Conservation (phyloP, 2,797 vertebrate genomes). For the Melanotaenia nigrans region DNA sequence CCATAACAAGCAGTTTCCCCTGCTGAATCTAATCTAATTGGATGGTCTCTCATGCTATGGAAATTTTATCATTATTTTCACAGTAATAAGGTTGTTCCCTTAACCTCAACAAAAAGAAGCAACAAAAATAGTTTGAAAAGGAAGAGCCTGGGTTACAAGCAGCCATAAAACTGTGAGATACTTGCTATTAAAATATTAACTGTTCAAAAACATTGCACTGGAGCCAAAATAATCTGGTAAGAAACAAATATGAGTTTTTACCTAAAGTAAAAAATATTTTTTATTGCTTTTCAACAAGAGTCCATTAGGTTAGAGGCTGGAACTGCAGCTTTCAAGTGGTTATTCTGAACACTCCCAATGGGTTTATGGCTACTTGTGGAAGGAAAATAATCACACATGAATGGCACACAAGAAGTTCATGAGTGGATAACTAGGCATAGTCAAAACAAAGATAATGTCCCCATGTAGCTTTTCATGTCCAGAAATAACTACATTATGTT, state of each 20-base stretch:
- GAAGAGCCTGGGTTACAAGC: constrained; percentile 14
- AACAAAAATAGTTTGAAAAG: constrained; percentile 23
- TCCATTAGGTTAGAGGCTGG: constrained; percentile 62
- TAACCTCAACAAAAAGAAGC: constrained; percentile 1
- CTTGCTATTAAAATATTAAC: constrained; percentile 65
- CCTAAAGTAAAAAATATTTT: constrained; percentile 52
- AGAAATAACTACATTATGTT: not conserved
- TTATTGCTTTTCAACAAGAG: constrained; percentile 58
- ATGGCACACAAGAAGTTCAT: constrained; percentile 61
- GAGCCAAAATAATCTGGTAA: constrained; percentile 32
- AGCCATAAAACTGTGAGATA: constrained; percentile 33
- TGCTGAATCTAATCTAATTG: constrained; percentile 76
- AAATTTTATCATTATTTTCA: constrained; percentile 46
- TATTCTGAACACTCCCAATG: constrained; percentile 55
- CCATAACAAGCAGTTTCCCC: constrained; percentile 69
- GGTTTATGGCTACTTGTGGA: constrained; percentile 70
- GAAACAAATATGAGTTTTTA: constrained; percentile 35
- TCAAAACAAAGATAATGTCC: constrained; percentile 40
- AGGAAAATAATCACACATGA: constrained; percentile 64
- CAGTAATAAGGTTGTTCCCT: not conserved
- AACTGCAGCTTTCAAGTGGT: constrained; percentile 59
- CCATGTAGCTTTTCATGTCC: not conserved
- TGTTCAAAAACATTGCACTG: constrained; percentile 43
- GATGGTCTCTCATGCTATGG: constrained; percentile 55
- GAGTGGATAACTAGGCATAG: constrained; percentile 55